phyloP scores from a whole-genome alignment of 2,113 vertebrate genomes.

The Atrichornis clamosus region DNA sequence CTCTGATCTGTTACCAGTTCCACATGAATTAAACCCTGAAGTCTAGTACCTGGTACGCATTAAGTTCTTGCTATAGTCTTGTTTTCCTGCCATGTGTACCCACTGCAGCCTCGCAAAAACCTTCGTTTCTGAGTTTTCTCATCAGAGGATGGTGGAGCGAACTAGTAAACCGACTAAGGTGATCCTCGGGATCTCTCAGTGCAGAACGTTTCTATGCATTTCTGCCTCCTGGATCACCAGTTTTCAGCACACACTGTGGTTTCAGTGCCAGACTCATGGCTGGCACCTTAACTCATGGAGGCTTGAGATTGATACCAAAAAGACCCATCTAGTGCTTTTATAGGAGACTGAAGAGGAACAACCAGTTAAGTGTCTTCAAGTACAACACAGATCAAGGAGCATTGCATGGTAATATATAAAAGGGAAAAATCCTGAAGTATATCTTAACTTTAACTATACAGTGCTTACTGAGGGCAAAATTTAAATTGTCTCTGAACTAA shows the following conservation, averaged over 20 bases:
- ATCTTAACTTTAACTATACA: not conserved
- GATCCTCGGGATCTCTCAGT: not conserved
- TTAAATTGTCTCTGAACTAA: not conserved
- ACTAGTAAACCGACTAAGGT: not conserved
- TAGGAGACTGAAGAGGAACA: not conserved
- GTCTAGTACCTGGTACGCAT: too few species aligned
- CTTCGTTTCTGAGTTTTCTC: not conserved
- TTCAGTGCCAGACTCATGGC: not conserved
- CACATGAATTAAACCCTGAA: not conserved
- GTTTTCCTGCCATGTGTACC: accelerated
- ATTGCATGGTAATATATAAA: not conserved
- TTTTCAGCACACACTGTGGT: not conserved
- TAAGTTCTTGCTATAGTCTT: not conserved
- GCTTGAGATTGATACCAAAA: not conserved
- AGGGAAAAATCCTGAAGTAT: not conserved
- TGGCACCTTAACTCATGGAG: not conserved
- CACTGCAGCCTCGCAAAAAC: accelerated
- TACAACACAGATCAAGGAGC: not conserved
- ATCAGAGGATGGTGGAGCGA: not conserved
- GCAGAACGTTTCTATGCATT: not conserved
- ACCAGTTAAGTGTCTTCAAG: not conserved
- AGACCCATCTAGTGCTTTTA: not conserved
- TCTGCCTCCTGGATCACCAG: not conserved
- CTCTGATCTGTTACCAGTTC: not conserved
- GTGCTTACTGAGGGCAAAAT: not conserved